Conservation (phyloP, 2,888 invertebrate genomes). For the Limnephilus lunatus region DNA sequence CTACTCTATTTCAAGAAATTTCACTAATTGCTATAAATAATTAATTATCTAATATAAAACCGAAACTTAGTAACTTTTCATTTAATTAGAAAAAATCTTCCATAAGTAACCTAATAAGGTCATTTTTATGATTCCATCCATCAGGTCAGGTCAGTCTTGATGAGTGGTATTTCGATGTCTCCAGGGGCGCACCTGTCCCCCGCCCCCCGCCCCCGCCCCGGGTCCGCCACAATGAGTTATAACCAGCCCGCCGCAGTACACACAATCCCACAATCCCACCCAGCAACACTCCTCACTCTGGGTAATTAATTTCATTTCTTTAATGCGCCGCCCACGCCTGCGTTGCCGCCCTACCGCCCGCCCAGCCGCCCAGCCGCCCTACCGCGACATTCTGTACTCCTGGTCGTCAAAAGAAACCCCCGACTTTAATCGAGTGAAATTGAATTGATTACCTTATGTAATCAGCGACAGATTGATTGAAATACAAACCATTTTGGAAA, state of each 20-base stretch:
- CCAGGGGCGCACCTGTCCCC: slow-evolving; percentile 30
- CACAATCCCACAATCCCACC: slow-evolving; percentile 52
- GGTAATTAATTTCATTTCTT: slow-evolving; percentile 67
- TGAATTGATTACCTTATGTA: not conserved
- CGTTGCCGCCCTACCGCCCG: slow-evolving; percentile 36
- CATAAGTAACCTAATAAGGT: not conserved
- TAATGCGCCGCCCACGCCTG: slow-evolving; percentile 59
- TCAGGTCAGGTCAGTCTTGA: slow-evolving; percentile 4
- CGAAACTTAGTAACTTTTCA: too few species aligned
- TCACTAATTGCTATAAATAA: too few species aligned
- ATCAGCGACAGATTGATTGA: not conserved
- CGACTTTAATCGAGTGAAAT: not conserved
- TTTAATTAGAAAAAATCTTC: not conserved
- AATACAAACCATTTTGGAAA: not conserved
- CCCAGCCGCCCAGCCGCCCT: slow-evolving; percentile 15
- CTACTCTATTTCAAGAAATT: too few species aligned
- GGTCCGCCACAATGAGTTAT: slow-evolving; percentile 60
- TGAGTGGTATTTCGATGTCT: slow-evolving; percentile 11
- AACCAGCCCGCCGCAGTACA: slow-evolving; percentile 53
- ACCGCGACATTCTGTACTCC: slow-evolving; percentile 35
- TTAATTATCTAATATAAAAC: too few species aligned
- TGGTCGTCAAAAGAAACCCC: not conserved
- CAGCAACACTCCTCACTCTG: slow-evolving; percentile 59
- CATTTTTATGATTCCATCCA: not conserved
- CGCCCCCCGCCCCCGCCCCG: slow-evolving; percentile 24